Percentiles rank a stretch among this genome's conserved stretches.
These are phyloP conservation scores for Gymnopithys bicolor DNA, from an alignment of 2,797 vertebrate genomes.

Conservation along the genomic window DNA sequence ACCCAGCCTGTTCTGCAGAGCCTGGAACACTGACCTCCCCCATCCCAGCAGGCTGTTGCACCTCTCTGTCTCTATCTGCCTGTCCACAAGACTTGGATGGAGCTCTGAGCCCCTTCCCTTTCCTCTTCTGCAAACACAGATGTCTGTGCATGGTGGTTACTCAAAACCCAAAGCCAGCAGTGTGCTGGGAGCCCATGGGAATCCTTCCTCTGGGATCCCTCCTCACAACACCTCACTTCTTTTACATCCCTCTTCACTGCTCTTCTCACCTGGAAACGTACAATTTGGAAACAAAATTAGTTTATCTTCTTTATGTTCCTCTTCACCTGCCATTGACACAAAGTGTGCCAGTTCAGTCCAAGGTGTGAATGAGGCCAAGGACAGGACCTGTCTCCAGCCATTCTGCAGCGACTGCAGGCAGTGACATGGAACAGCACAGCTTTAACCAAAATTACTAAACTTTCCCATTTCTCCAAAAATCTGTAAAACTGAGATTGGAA, in stretches of 20 bases:
- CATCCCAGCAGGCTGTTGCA: not conserved
- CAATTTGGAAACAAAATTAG: not conserved
- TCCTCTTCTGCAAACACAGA: too few relatives aligned
- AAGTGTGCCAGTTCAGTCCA: not conserved
- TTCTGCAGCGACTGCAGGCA: not conserved
- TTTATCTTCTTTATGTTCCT: not conserved
- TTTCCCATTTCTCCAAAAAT: not conserved
- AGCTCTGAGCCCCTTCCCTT: not conserved
- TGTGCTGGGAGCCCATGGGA: not conserved
- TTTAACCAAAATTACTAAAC: not conserved
- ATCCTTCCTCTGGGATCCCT: not conserved
- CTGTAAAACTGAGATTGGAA: not conserved
- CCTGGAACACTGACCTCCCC: not conserved
- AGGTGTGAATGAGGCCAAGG: not conserved
- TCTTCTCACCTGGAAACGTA: not conserved
- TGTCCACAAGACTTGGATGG: not conserved
- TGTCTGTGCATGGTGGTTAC: not conserved
- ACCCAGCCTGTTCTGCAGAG: not conserved
- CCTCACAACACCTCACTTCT: not conserved
- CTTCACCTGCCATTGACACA: not conserved
- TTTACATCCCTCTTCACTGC: not conserved
- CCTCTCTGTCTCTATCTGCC: not conserved
- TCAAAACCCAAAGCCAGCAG: not conserved
- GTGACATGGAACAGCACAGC: not conserved
- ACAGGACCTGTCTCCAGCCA: not conserved